Percentiles rank a stretch among this genome's conserved stretches.
These are phyloP conservation scores for Nasonia longicornis DNA, from an alignment of 1,140 invertebrate genomes.

Conservation along the genomic window DNA sequence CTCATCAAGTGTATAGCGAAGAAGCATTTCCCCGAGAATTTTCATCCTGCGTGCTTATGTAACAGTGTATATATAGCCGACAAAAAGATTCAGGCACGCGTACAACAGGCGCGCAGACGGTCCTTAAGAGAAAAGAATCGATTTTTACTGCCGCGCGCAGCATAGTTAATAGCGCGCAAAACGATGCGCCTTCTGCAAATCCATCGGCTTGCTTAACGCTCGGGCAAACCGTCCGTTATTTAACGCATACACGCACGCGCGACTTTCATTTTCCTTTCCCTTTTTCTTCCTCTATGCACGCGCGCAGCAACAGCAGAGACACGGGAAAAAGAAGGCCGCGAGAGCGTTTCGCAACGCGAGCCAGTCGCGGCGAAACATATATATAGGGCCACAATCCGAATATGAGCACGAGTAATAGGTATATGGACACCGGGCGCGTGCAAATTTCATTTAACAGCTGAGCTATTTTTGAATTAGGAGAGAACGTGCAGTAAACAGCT, in stretches of 20 bases:
- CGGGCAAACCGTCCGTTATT: neutral
- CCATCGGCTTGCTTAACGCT: neutral
- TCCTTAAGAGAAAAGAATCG: neutral
- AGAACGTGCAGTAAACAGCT: neutral
- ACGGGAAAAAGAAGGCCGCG: neutral
- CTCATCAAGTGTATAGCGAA: neutral
- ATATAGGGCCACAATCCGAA: neutral
- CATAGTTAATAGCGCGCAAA: too few relatives aligned
- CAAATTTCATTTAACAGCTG: slow-evolving; percentile 12
- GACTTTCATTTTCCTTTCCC: neutral
- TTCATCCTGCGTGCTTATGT: neutral
- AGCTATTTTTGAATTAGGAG: slow-evolving; percentile 24
- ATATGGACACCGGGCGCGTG: too few relatives aligned
- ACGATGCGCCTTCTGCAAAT: too few relatives aligned
- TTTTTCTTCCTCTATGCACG: neutral
- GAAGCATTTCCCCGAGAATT: neutral
- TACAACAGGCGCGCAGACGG: too few relatives aligned
- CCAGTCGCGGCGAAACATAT: neutral
- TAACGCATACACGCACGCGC: neutral
- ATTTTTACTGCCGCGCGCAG: neutral
- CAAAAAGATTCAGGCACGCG: neutral
- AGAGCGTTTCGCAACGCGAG: neutral
- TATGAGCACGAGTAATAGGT: neutral
- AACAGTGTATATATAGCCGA: neutral
- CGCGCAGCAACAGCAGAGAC: neutral